Base-by-base conservation (phyloP, 92 coral and sea anemone genomes). In the Porites cylindrica region DNA sequence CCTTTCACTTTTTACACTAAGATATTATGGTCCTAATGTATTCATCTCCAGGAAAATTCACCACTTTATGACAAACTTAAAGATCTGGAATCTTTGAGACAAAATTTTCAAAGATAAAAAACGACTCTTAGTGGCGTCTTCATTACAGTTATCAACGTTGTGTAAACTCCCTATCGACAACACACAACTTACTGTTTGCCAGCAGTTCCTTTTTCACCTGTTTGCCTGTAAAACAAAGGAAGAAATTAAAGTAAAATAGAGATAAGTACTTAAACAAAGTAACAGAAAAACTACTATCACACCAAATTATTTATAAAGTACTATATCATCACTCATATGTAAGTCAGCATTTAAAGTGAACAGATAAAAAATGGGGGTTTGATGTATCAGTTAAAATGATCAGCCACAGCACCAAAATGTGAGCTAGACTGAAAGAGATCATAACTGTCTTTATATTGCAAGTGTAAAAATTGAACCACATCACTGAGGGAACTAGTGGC, bases 401-500 rank as follows among this genome's bases (percentile, higher is more conserved):
- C 82, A 85, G 88, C 66, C 82, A 23, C 8, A 62, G 52, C 78
- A 82, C 10, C n/a, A 47, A 14, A 83, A 63, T 50, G 17, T 11
- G 14, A n/a, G n/a, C 88, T 38, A 72, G 64, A 88, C 72, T 84
- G 90, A 62, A 88, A 92, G 86, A 88, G 88, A 69, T 38, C 47
- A 0, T 47, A 88, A 82, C 96, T 94, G 98, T 92, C 64, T 89
- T 82, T 7, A 89, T 96, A 60, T 94, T 74, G 98, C 99, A 91
- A 93, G 98, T 82, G 92, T 90, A 96, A 94, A 96, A 96, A 93
- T 95, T 94, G 99, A 88, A 96, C 95, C 98, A 93, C 93, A 94
- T 84, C 94, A 96, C 81, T 78, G 90, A 82, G 86, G 43, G 70
- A 78, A 69, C 95, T 91, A 90, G 89, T 88, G 95, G 93, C 98